Evolutionary conservation across 2,888 invertebrate genomes (phyloP), one percentile per base, ranked within the genome.

Genomic region (Subacronicta megacephala): DNA sequence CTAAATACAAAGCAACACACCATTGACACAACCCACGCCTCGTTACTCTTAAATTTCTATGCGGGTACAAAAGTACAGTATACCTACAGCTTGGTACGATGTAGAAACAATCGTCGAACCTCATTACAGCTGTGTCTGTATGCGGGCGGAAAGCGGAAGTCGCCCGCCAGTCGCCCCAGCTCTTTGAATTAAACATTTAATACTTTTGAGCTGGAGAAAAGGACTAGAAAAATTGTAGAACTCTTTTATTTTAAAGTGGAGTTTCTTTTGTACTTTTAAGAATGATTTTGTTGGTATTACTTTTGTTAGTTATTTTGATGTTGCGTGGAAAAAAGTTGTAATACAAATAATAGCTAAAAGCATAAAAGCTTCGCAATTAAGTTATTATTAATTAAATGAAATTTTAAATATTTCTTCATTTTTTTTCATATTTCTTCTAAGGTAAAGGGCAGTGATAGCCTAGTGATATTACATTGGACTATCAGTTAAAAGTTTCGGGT

Each of bases 181-280:
- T 51, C 56, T 59, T 62, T 75, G 61, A 72, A 72, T 75, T 69
- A 72, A 60, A 74, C 65, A 72, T 72, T 69, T 73, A 70, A 73
- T 73, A 62, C 63, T 59, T 63, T 62, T 58, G 50, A 56, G 44
- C 64, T 47, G 18, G 54, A 52, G 23, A 52, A 31, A 42, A 58
- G 36, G 23, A 49, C 44, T 42, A 68, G 47, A 54, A 50, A 58
- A 63, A 55, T 49, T 42, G 38, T 63, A 31, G 46, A 38, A 54
- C 18, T 37, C 16, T 58, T 63, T 52, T 63, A 38, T 58, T 63
- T 52, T 57, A 49, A 49, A 64, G 49, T 20, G 29, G 17, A 5
- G 12, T 13, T 38, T 45, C 41, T 52, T 66, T 62, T 67, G 47
- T 62, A 41, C 13, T 29, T 37, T 46, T 45, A 38, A 17, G 20